Evolutionary conservation across 2,113 vertebrate species (phyloP), one percentile per base, ranked within the genome.

Genomic region (Tamias sibiricus): DNA sequence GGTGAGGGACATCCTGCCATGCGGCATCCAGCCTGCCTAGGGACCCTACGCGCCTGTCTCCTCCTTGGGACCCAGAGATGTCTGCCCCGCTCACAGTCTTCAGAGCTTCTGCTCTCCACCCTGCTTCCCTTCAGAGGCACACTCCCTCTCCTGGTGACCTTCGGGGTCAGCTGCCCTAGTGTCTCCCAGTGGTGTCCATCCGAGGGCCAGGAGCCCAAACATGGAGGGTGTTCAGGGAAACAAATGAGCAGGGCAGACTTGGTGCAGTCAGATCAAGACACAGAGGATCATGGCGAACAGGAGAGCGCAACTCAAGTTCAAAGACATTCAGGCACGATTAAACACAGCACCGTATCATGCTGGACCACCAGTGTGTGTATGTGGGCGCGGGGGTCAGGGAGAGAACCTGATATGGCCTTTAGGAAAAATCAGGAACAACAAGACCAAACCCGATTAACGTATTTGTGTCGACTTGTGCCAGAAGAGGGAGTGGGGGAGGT

Each of bases 31-130:
- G 4, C 62, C n/a, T 72, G 17, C 40, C 11, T 24, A 20, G 14
- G 8, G 40, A 12, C 6, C 22, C 19, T 13, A 0, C 32, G 14
- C 0, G 22, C 1, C 32, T 4, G 2, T 62, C 59, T 66, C 68
- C 26, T 40, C 54, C 32, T 35, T 26, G 19, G 66, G 26, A 49
- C 16, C 30, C 52, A 20, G 12, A 74, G 37, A 42, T 75, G 0
- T 59, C 66, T 37, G 17, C 24, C 11, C 24, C 8, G 10, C 24
- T 57, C 8, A 4, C 0, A 17, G 26, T 37, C 20, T 54, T 84
- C 0, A 10, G 11, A 49, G 12, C 6, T 22, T 9, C 44, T 85
- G 44, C 12, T 80, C 32, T 26, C 40, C 4, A 32, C 57, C 26
- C 16, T 57, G 3, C 64, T 16, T 30, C 24, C 19, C 90, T 32